Evolutionary conservation across 2,113 vertebrate genomes (phyloP).

Genomic region (Oxygymnocypris stewartii): DNA sequence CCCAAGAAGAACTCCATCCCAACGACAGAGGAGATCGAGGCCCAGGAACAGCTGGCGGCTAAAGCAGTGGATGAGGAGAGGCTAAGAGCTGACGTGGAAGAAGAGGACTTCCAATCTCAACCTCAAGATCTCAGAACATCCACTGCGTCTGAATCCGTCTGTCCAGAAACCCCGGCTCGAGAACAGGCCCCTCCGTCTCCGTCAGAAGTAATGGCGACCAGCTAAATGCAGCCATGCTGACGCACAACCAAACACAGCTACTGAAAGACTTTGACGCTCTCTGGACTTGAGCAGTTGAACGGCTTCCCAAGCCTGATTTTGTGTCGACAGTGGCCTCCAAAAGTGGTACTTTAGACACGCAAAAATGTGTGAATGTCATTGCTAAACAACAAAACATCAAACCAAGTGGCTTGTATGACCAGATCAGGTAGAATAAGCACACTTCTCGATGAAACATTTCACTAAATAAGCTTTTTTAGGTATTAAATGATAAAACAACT

Average conservation of each 20-base stretch:
- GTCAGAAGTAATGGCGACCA: slow-evolving; percentile 65
- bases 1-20: slow-evolving; percentile 99
- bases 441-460: neutral
- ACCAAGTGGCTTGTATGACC: neutral
- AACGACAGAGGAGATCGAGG: slow-evolving; percentile 95
- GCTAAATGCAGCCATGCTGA: slow-evolving; percentile 63
- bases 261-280: slow-evolving; percentile 53
- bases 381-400: neutral
- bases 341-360: neutral
- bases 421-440: neutral
- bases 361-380: slow-evolving; percentile 9
- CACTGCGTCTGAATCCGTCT: slow-evolving; percentile 60
- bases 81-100: slow-evolving; percentile 45
- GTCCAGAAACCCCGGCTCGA: slow-evolving; percentile 57
- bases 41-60: slow-evolving; percentile 86
- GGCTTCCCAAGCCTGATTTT: slow-evolving; percentile 19
- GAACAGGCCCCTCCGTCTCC: slow-evolving; percentile 58
- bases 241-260: slow-evolving; percentile 68
- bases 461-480: neutral
- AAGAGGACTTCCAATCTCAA: slow-evolving; percentile 64
- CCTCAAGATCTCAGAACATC: slow-evolving; percentile 62
- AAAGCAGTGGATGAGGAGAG: slow-evolving; percentile 75
- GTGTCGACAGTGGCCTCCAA: neutral
- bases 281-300: slow-evolving; percentile 21
- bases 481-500: neutral